phyloP scores from a whole-genome alignment of 2,797 vertebrate species.

The Simalia tracyae region DNA sequence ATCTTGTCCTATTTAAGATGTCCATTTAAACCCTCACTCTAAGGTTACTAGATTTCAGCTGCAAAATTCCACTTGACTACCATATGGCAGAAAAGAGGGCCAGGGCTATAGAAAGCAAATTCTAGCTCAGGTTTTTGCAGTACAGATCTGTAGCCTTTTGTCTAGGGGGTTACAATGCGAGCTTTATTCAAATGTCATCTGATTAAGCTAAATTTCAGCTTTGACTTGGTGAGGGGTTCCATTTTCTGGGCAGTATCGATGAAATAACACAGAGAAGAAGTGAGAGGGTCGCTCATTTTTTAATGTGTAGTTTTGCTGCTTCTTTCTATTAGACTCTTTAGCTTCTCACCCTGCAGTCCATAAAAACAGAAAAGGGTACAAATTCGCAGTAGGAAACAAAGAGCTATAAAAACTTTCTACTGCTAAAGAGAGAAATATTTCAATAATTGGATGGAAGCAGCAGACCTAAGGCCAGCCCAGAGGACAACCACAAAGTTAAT shows the following conservation, averaged over 20 bases:
- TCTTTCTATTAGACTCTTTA: background rate
- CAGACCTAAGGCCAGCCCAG: background rate
- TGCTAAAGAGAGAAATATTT: background rate
- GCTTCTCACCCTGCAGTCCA: background rate
- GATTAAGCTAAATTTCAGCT: slow-evolving; percentile 57
- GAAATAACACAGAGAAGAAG: slow-evolving; percentile 45
- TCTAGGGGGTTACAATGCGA: slow-evolving; percentile 4
- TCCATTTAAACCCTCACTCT: background rate
- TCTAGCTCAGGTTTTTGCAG: background rate
- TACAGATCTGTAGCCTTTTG: background rate
- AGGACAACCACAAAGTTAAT: background rate
- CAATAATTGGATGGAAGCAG: background rate
- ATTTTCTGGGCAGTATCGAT: slow-evolving; percentile 39
- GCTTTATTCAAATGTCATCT: slow-evolving; percentile 47
- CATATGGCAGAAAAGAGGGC: background rate
- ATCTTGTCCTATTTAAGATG: background rate
- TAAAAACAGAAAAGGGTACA: background rate
- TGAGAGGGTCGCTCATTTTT: slow-evolving; percentile 10
- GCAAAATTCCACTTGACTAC: background rate
- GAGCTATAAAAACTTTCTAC: background rate
- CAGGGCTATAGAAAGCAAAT: background rate
- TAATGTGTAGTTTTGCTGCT: background rate
- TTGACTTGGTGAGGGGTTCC: slow-evolving; percentile 20
- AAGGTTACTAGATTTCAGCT: background rate
- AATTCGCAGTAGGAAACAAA: background rate